Evolutionary conservation across 2,113 vertebrate genomes (phyloP).

Genomic region (Gallinago jamesoni): DNA sequence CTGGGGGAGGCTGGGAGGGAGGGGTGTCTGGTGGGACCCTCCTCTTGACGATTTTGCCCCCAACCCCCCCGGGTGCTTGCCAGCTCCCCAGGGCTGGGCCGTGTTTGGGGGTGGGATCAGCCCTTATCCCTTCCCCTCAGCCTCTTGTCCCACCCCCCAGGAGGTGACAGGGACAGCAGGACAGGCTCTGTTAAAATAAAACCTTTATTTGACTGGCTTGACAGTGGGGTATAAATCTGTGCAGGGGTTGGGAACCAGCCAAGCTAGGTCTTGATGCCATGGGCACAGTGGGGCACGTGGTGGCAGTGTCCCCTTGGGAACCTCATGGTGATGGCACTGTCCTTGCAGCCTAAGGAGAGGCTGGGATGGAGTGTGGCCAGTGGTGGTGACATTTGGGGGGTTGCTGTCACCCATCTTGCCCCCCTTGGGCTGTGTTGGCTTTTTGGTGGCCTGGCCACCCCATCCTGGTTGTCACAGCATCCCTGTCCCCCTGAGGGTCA

Average conservation of each 20-base stretch:
- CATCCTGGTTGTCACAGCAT: not conserved
- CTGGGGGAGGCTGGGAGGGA: not conserved
- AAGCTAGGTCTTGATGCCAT: rapidly evolving
- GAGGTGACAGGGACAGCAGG: not conserved
- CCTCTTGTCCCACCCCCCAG: not conserved
- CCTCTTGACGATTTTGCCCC: not conserved
- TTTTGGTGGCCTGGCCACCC: not conserved
- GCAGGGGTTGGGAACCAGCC: not conserved
- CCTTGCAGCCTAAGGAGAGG: not conserved
- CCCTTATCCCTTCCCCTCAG: not conserved
- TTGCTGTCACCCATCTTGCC: not conserved
- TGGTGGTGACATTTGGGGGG: not conserved
- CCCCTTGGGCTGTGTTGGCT: not conserved
- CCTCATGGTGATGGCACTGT: rapidly evolving
- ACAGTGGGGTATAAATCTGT: not conserved
- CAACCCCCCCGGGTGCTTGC: not conserved
- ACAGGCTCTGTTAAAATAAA: constrained; percentile 61
- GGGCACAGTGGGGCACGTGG: not conserved
- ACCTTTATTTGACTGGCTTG: constrained; percentile 31
- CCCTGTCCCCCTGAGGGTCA: not conserved
- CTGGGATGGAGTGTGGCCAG: rapidly evolving
- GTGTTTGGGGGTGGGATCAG: not conserved
- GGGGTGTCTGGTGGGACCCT: not conserved
- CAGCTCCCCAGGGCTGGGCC: not conserved
- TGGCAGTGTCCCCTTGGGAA: not conserved